Base-by-base conservation (phyloP, 2,797 vertebrate species). In the Channallabes apus region DNA sequence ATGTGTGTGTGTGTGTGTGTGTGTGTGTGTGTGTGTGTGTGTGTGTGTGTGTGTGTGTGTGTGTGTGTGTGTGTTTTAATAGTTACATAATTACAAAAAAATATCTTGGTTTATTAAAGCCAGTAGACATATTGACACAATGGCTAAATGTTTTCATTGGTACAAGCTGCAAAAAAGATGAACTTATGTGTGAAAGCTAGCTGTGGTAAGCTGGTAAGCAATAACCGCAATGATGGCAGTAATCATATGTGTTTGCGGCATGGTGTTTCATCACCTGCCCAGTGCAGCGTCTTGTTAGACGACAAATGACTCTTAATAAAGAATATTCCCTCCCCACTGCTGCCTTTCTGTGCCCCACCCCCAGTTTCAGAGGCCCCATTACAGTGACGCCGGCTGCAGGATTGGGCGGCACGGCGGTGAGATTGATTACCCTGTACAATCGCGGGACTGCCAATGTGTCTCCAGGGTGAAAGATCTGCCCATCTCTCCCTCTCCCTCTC, bases 291-390 rank as follows among this genome's bases (percentile, higher is more conserved):
- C 92, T 94, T 93, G 93, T 94, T 94, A 94, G 92, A 94, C 92
- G 93, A 94, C 93, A 94, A 95, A 95, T 93, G 92, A 94, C 92
- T 94, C 91, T 93, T 93, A 94, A 94, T 95, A 94, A 93, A 93
- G 91, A 91, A 91, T 91, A 93, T 91, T 93, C 79, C 81, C 65
- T 86, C 79, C 83, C 83, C 35, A 38, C 56, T 82, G 84, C 91
- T 90, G 89, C 91, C 88, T 80, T 85, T 83, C 79, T 84, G 75
- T 87, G 88, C 90, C 88, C 87, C 90, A 84, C 84, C 91, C 80
- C 59, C n/a, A 92, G 91, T 90, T 91, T 91, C 84, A 81, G 77
- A 91, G 93, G 91, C 90, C 91, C 90, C 89, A 89, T 91, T 94
- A 90, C 91, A 87, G 85, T 85, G 89, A 82, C 89, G 86, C 89